A percentile compares a stretch with the other conserved stretches of the same genome.
Evolutionary conservation across 2,797 vertebrate genomes (phyloP).

Genomic region (Chrysocyon brachyurus): DNA sequence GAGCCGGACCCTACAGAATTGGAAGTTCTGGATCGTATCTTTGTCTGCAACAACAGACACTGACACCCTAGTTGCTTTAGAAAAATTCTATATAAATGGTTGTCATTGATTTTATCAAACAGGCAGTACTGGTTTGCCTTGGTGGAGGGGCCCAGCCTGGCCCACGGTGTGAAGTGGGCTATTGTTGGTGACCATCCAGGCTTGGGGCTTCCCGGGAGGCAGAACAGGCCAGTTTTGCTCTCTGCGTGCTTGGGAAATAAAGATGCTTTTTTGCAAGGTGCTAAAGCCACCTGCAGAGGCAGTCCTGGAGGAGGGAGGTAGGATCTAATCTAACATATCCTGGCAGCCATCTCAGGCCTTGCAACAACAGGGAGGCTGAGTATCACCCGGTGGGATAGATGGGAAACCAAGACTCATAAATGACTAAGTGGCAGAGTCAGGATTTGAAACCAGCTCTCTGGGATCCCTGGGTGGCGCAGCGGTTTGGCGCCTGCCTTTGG

Average conservation of each 20-base stretch:
- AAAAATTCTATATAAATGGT: neutral
- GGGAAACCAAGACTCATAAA: neutral
- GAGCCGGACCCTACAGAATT: conserved; percentile 95
- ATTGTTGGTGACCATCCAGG: neutral
- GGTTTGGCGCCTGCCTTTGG: no score
- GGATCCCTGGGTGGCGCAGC: no score
- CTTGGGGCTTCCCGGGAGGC: neutral
- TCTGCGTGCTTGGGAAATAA: neutral
- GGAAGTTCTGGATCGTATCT: conserved; percentile 99
- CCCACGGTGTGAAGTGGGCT: neutral
- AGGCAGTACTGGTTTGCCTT: neutral
- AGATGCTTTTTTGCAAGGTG: neutral
- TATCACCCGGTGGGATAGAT: accelerated
- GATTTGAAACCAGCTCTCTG: neutral
- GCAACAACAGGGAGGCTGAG: accelerated
- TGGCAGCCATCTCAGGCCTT: accelerated
- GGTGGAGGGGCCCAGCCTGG: neutral
- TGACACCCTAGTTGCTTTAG: neutral
- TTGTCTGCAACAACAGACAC: conserved; percentile 76
- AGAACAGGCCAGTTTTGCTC: no score
- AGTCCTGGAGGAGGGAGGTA: accelerated
- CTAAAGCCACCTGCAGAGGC: neutral
- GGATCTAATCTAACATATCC: neutral
- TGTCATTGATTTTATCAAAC: neutral
- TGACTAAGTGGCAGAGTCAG: neutral